Conservation (phyloP, 37 sponge, comb jelly and placozoan species). For the Chondrilla cf. caribensis region DNA sequence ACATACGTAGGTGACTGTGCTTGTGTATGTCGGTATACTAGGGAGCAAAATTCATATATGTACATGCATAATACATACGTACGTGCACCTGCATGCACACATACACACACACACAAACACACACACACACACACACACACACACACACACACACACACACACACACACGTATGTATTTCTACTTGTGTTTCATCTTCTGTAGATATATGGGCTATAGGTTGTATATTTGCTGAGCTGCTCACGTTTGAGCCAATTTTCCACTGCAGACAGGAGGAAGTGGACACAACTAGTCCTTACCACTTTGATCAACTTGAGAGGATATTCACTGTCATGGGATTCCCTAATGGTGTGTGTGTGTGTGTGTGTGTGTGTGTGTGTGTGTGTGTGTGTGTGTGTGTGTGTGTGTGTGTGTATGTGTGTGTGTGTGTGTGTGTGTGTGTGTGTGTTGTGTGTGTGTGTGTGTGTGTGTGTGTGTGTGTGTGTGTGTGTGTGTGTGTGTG, state of each 20-base stretch:
- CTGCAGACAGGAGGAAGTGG: slow-evolving; percentile 97
- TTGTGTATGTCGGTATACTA: too few relatives aligned
- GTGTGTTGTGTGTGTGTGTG: neutral
- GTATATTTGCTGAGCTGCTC: slow-evolving; percentile 96
- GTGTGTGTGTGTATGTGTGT: slow-evolving; percentile 26
- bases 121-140: too few relatives aligned
- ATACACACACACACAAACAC: too few relatives aligned
- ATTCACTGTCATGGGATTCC: slow-evolving; percentile 93
- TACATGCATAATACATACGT: too few relatives aligned
- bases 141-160: too few relatives aligned
- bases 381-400: slow-evolving; percentile 30
- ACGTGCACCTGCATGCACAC: too few relatives aligned
- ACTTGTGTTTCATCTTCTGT: neutral
- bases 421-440: slow-evolving; percentile 10
- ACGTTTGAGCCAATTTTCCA: slow-evolving; percentile 98
- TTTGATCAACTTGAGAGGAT: slow-evolving; percentile 94
- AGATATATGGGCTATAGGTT: slow-evolving; percentile 99
- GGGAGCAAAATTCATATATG: too few relatives aligned
- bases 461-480: neutral
- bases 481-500: too few relatives aligned
- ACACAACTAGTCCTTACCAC: slow-evolving; percentile 95
- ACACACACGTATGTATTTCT: too few relatives aligned
- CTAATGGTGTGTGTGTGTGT: slow-evolving; percentile 49
- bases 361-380: slow-evolving; percentile 24
- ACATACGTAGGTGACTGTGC: too few relatives aligned